phyloP scores from a whole-genome alignment of 2,888 invertebrate species.

The Eurois occulta region DNA sequence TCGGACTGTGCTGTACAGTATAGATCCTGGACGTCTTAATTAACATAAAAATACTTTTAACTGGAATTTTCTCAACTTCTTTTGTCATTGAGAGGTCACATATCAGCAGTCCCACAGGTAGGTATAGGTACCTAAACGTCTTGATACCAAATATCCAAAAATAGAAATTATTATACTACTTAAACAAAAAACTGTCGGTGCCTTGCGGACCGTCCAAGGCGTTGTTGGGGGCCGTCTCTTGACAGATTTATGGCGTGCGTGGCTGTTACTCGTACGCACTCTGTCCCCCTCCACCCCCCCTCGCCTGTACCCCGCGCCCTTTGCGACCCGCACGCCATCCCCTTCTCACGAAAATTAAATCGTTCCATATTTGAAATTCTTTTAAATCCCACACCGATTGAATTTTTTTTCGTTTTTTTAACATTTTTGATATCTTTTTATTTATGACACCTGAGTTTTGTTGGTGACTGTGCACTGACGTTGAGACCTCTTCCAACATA shows the following conservation, averaged over 20 bases:
- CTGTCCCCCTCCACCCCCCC: conserved; percentile 60
- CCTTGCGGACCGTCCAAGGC: conserved; percentile 80
- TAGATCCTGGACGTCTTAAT: not conserved
- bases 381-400: conserved; percentile 76
- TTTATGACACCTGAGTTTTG: conserved; percentile 68
- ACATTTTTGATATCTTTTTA: conserved; percentile 62
- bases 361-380: conserved; percentile 81
- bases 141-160: conserved; percentile 60
- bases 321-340: conserved; percentile 68
- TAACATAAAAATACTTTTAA: not conserved
- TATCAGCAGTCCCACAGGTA: conserved; percentile 51
- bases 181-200: conserved; percentile 70
- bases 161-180: conserved; percentile 67
- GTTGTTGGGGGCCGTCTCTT: conserved; percentile 82
- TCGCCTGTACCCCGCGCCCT: conserved; percentile 55
- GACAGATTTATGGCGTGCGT: conserved; percentile 88
- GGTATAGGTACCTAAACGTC: conserved; percentile 62
- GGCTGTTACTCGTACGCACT: conserved; percentile 81
- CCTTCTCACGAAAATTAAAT: conserved; percentile 82
- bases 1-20: not conserved
- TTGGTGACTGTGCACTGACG: conserved; percentile 54
- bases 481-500: conserved; percentile 36
- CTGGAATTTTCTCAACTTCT: not conserved
- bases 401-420: conserved; percentile 69
- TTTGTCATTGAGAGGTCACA: conserved; percentile 27